Evolutionary conservation across 2,888 invertebrate genomes (phyloP).

Genomic region (Frankliniella intonsa): DNA sequence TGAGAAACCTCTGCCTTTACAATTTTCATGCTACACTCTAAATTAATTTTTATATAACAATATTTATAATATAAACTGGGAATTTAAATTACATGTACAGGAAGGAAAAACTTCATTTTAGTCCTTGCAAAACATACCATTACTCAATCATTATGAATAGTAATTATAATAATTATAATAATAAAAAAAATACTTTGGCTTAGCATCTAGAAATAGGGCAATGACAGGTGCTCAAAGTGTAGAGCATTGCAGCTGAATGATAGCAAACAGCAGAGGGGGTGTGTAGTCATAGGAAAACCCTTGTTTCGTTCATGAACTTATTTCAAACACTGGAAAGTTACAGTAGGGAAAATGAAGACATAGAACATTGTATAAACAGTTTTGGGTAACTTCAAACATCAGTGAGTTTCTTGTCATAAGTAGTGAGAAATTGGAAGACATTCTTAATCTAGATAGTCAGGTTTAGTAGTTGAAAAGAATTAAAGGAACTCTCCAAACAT

Average conservation of each 20-base stretch:
- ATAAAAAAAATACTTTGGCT: slow-evolving; percentile 27
- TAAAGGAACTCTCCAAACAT: not conserved
- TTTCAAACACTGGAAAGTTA: not conserved
- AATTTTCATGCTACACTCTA: slow-evolving; percentile 13
- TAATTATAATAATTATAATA: slow-evolving; percentile 24
- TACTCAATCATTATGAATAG: slow-evolving; percentile 21
- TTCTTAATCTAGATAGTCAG: not conserved
- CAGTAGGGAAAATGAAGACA: not conserved
- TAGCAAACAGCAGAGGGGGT: slow-evolving; percentile 13
- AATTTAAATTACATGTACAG: slow-evolving; percentile 27
- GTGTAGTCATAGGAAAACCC: slow-evolving; percentile 14
- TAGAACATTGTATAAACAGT: not conserved
- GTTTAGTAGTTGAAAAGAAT: not conserved
- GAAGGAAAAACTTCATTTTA: slow-evolving; percentile 27
- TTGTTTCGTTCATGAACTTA: not conserved
- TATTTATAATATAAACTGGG: slow-evolving; percentile 27
- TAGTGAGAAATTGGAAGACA: slow-evolving; percentile 18
- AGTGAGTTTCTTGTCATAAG: slow-evolving; percentile 7
- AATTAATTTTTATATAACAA: slow-evolving; percentile 24
- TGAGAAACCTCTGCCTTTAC: slow-evolving; percentile 15
- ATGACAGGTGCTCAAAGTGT: slow-evolving; percentile 20
- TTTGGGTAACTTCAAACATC: not conserved
- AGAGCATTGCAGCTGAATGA: slow-evolving; percentile 16
- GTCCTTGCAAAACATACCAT: slow-evolving; percentile 25
- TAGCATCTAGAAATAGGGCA: slow-evolving; percentile 26